Percentiles rank a stretch among this genome's conserved stretches.
Conservation (phyloP, 2,888 invertebrate genomes). For the Acleris literana region DNA sequence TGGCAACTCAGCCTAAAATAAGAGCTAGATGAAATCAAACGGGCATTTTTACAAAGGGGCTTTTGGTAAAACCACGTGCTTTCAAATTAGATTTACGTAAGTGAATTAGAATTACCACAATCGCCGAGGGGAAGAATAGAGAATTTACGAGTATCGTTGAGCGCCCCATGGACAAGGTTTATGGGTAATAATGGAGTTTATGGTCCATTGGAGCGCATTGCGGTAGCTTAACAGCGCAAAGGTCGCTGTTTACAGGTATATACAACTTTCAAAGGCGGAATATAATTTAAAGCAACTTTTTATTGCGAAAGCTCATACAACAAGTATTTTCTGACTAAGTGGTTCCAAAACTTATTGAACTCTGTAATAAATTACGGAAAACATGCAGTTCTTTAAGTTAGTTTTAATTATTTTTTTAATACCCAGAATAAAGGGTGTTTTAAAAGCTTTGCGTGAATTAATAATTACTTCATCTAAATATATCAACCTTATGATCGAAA, state of each 20-base stretch:
- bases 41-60: not conserved
- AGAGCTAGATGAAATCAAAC: no score
- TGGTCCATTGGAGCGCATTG: conserved; percentile 53
- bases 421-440: no score
- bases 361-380: no score
- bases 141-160: conserved; percentile 52
- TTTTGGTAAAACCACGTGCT: not conserved
- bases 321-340: not conserved
- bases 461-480: no score
- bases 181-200: conserved; percentile 55
- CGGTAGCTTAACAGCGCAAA: conserved; percentile 39
- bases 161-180: conserved; percentile 59
- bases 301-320: conserved; percentile 2
- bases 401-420: no score
- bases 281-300: conserved; percentile 13
- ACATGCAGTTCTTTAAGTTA: no score
- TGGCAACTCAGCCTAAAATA: not conserved
- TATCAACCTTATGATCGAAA: no score
- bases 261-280: conserved; percentile 6
- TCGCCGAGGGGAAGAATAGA: conserved; percentile 38
- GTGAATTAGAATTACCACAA: conserved; percentile 47
- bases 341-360: no score
- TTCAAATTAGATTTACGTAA: conserved; percentile 38
- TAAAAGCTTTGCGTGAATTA: no score
- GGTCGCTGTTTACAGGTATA: conserved; percentile 34